Evolutionary conservation across 2,888 invertebrate genomes (phyloP), one percentile per base, ranked within the genome.

Genomic region (Sarcophaga subvicina): DNA sequence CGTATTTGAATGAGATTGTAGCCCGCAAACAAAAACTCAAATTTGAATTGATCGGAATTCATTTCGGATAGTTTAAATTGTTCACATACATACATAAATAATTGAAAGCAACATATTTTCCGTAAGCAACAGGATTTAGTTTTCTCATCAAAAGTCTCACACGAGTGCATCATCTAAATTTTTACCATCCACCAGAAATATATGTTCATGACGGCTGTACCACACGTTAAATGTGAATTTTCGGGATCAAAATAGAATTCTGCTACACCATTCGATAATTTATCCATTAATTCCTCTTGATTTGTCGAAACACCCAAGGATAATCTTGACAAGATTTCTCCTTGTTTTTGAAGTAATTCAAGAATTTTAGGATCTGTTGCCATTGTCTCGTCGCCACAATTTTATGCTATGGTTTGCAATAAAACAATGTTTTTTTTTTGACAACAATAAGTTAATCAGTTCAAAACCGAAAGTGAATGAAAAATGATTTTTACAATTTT

Each of bases 81-180:
- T 45, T 81, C 80, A 81, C 80, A 81, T 17, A 22, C 22, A 22
- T 22, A 22, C 22, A 22, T 22, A 22, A 22, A 22, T 22, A 22
- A 22, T 22, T 22, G 22, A 22, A 22, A 54, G 78, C 69, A 20
- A 22, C 37, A 37, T 78, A 70, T 62, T 78, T 69, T 12, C 63
- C 80, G 63, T 80, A 80, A 47, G 67, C 72, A 17, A 67, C 14
- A 25, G 67, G 20, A 59, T 80, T 80, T 5, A 79, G n/a, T 71
- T 79, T 70, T 49, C 71, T 45, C 70, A 79, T 70, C 14, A 70
- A 69, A 5, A 70, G 78, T 70, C 78, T 79, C 20, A 79, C 70
- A 62, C 70, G 78, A 49, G 78, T 22, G 27, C 70, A 14, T 79
- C 71, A 4, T 79, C 70, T 14, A 71, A 71, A 27, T 70, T 25